Evolutionary conservation across 2,888 invertebrate species (phyloP).

Genomic region (Aphidius colemani): DNA sequence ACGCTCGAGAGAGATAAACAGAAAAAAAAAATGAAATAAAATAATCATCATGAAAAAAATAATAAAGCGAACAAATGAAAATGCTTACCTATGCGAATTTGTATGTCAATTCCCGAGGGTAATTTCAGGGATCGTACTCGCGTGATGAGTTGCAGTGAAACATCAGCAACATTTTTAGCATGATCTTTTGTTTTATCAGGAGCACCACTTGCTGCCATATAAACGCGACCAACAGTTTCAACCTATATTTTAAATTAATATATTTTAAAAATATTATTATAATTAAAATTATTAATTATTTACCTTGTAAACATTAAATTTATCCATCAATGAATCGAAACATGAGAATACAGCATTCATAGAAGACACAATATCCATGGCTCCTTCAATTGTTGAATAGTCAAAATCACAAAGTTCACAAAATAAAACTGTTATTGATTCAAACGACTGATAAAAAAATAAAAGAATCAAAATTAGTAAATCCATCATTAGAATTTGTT

Average conservation of each 20-base stretch:
- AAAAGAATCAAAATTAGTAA: slow-evolving; percentile 5
- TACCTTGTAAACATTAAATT: slow-evolving; percentile 87
- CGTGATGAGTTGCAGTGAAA: slow-evolving; percentile 75
- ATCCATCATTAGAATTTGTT: background rate
- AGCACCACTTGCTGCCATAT: slow-evolving; percentile 90
- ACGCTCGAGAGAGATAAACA: no score
- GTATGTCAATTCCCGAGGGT: slow-evolving; percentile 65
- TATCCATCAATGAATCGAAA: slow-evolving; percentile 82
- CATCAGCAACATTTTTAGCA: slow-evolving; percentile 77
- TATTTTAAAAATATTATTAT: background rate
- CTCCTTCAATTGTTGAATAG: slow-evolving; percentile 66
- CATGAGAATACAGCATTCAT: slow-evolving; percentile 86
- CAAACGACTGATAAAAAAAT: slow-evolving; percentile 68
- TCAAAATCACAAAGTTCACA: slow-evolving; percentile 72
- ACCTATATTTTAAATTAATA: slow-evolving; percentile 65
- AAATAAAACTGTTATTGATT: slow-evolving; percentile 79
- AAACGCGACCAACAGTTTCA: slow-evolving; percentile 90
- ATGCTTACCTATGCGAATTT: slow-evolving; percentile 68
- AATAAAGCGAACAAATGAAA: background rate
- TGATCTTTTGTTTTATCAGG: slow-evolving; percentile 78
- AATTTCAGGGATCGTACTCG: slow-evolving; percentile 71
- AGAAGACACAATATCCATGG: slow-evolving; percentile 80
- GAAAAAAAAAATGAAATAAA: background rate
- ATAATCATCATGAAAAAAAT: background rate
- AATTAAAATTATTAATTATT: slow-evolving; percentile 19